Percentiles rank a stretch among this genome's conserved stretches.
Evolutionary conservation across 2,888 invertebrate genomes (phyloP).

Genomic region (Trypoxylon attenuatum): DNA sequence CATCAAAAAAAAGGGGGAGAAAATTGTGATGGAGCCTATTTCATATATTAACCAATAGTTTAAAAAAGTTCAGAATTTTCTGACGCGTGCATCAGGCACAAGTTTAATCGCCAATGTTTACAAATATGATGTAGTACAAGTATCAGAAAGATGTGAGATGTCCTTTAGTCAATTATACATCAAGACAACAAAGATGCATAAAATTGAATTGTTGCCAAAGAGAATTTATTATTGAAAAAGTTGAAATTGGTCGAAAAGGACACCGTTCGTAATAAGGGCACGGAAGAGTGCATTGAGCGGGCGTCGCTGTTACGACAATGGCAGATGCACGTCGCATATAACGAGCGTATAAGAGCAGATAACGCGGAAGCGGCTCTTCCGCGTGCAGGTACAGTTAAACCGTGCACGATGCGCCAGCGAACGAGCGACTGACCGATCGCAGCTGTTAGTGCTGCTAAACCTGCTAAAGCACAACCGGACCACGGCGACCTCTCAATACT

Average conservation of each 20-base stretch:
- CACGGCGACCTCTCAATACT: too few species aligned
- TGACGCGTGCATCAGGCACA: too few species aligned
- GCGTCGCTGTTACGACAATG: conserved; percentile 41
- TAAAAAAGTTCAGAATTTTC: too few species aligned
- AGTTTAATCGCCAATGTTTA: too few species aligned
- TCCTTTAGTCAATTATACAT: too few species aligned
- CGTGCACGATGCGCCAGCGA: conserved; percentile 11
- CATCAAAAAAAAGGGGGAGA: too few species aligned
- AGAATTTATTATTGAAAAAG: neutral
- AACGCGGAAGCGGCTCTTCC: conserved; percentile 62
- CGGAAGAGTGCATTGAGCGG: conserved; percentile 19
- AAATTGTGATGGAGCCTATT: too few species aligned
- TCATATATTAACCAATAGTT: too few species aligned
- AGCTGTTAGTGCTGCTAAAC: conserved; percentile 29
- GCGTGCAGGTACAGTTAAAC: conserved; percentile 63
- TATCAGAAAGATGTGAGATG: neutral
- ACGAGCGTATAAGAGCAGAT: conserved; percentile 56
- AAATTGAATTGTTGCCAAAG: neutral
- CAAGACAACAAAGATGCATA: neutral
- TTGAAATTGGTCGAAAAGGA: neutral
- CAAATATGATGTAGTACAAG: too few species aligned
- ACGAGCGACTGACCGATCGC: conserved; percentile 34
- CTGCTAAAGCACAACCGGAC: too few species aligned
- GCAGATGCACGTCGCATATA: conserved; percentile 46
- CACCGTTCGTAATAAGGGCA: neutral